Base-by-base conservation (phyloP, 1,140 invertebrate genomes). In the Meteorus sp. region DNA sequence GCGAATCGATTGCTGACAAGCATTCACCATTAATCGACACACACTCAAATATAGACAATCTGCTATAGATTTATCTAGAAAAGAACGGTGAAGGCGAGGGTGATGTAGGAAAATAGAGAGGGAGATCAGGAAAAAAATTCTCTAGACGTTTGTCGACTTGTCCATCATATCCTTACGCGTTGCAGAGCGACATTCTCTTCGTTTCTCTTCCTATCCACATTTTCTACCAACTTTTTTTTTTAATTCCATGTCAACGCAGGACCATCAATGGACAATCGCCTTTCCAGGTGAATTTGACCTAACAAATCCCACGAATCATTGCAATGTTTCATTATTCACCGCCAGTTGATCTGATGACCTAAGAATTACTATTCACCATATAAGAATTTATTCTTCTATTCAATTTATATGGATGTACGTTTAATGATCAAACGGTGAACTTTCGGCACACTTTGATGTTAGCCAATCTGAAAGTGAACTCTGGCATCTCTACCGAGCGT, bases 391-490 rank as follows among this genome's bases (percentile, higher is more conserved):
- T 33, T 52, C 33, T 33, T 31, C 15, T 51, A 2, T 11, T 22
- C 4, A 25, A 11, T 25, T 29, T 29, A 27, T 27, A 2, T 11
- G 4, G 27, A 15, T 51, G 29, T 44, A 23, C 47, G 31, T 35
- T 20, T 15, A 20, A 25, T 9, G 22, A 37, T 48, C 55, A 41
- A 44, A 48, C 45, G 17, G 1, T 57, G 55, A 57, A 57, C 55
- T 57, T 50, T 57, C 39, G 45, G 45, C 55, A 57, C 33, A 57
- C 55, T 57, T 57, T 41, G 20, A 17, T 19, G 15, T 15, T 11
- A 7, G 33, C 15, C 31, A 2, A 20, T 31, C 11, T 4, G 27
- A 29, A 29, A 29, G 9, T 5, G 4, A 29, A 5, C 15, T 39
- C 13, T 15, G 3, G 3, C 8, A 39, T 5, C 13, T 39, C 35